Evolutionary conservation across 2,113 vertebrate species (phyloP).

Genomic region (Lophochroa leadbeateri): DNA sequence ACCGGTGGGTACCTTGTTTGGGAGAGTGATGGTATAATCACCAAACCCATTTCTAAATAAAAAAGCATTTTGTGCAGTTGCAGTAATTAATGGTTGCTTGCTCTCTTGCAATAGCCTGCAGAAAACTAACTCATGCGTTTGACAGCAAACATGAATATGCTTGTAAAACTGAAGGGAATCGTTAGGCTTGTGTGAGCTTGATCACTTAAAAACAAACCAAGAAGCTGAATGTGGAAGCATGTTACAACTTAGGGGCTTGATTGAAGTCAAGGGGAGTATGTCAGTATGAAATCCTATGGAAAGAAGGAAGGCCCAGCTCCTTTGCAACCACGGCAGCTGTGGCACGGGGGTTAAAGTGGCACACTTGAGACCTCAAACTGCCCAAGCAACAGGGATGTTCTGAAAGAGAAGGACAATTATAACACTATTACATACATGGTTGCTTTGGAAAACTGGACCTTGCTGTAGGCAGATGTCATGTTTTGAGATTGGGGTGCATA

Average conservation of each 20-base stretch:
- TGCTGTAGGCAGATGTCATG: background rate
- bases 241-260: background rate
- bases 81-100: slow-evolving; percentile 61
- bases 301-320: background rate
- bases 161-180: slow-evolving; percentile 48
- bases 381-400: rapidly evolving
- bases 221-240: background rate
- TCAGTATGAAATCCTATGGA: background rate
- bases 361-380: background rate
- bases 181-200: slow-evolving; percentile 53
- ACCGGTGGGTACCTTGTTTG: background rate
- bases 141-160: slow-evolving; percentile 50
- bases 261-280: background rate
- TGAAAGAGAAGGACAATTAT: background rate
- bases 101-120: slow-evolving; percentile 54
- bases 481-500: background rate
- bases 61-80: slow-evolving; percentile 49
- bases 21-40: background rate
- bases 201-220: background rate
- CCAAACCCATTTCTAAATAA: slow-evolving; percentile 23
- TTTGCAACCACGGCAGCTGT: rapidly evolving
- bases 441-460: background rate
- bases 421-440: no score
- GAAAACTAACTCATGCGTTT: slow-evolving; percentile 53
- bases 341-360: rapidly evolving